These are phyloP conservation scores for Mormyrus iriodes DNA, from an alignment of 2,113 vertebrate species.

Conservation along the genomic window DNA sequence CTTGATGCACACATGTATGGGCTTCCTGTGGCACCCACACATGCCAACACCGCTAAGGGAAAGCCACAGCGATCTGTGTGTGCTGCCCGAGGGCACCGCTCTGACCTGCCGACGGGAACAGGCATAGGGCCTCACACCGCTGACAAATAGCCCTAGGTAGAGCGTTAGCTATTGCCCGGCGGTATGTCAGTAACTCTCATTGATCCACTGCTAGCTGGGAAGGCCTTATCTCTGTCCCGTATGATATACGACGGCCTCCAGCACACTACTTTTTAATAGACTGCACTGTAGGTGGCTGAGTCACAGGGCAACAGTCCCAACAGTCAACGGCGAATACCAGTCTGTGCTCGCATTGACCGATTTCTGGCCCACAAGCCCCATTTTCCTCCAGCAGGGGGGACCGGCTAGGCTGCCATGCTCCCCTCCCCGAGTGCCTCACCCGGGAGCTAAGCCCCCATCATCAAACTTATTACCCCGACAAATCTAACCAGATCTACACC, in stretches of 20 bases:
- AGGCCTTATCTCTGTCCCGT: constrained; percentile 81
- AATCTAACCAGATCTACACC: constrained; percentile 23
- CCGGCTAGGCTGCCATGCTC: background rate
- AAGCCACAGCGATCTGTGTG: background rate
- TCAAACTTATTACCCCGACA: constrained; percentile 21
- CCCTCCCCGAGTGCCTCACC: background rate
- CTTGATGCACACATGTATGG: background rate
- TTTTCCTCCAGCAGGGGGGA: background rate
- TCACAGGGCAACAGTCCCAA: constrained; percentile 53
- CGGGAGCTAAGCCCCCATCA: constrained; percentile 25
- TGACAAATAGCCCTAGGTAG: constrained; percentile 87
- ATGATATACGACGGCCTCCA: constrained; percentile 86
- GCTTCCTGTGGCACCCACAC: background rate
- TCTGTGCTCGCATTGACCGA: constrained; percentile 52
- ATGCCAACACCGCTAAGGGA: background rate
- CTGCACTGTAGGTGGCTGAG: constrained; percentile 72
- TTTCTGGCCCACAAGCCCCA: constrained; percentile 21
- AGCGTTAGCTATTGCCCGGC: constrained; percentile 88
- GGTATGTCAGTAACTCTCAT: constrained; percentile 99
- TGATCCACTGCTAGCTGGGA: constrained; percentile 79
- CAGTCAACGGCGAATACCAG: constrained; percentile 55
- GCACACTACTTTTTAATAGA: constrained; percentile 93
- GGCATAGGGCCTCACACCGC: constrained; percentile 40
- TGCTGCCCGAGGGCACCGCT: background rate
- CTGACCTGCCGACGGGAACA: background rate